phyloP scores from a whole-genome alignment of 2,888 invertebrate genomes.

The Danaus chrysippus region DNA sequence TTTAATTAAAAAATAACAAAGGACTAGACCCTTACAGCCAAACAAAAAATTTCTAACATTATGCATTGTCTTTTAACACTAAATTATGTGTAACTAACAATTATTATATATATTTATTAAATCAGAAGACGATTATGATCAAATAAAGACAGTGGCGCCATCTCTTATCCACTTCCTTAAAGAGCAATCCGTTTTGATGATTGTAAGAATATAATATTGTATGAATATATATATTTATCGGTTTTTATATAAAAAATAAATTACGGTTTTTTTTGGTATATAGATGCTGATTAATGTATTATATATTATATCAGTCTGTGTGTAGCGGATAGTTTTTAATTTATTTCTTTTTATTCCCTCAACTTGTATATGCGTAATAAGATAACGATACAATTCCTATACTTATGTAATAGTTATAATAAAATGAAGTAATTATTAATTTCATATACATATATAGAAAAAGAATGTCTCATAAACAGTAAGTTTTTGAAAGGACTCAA shows the following conservation, averaged over 20 bases:
- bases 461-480: no score
- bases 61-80: slow-evolving; percentile 10
- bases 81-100: background rate
- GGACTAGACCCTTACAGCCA: slow-evolving; percentile 56
- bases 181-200: background rate
- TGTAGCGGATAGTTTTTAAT: no score
- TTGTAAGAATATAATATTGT: background rate
- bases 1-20: slow-evolving; percentile 14
- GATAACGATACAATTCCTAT: no score
- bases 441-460: no score
- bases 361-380: no score
- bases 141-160: slow-evolving; percentile 14
- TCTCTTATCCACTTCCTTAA: slow-evolving; percentile 13
- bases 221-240: background rate
- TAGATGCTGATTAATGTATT: background rate
- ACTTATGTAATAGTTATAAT: no score
- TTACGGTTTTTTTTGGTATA: background rate
- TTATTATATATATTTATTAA: slow-evolving; percentile 14
- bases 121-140: slow-evolving; percentile 17
- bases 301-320: slow-evolving; percentile 5
- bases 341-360: no score
- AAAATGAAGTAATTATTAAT: no score
- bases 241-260: slow-evolving; percentile 7
- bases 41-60: slow-evolving; percentile 18
- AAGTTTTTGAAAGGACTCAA: no score